Percentiles rank a stretch among this genome's conserved stretches.
These are phyloP conservation scores for Bradypodion ventrale DNA, from an alignment of 2,797 vertebrate genomes.

Conservation along the genomic window DNA sequence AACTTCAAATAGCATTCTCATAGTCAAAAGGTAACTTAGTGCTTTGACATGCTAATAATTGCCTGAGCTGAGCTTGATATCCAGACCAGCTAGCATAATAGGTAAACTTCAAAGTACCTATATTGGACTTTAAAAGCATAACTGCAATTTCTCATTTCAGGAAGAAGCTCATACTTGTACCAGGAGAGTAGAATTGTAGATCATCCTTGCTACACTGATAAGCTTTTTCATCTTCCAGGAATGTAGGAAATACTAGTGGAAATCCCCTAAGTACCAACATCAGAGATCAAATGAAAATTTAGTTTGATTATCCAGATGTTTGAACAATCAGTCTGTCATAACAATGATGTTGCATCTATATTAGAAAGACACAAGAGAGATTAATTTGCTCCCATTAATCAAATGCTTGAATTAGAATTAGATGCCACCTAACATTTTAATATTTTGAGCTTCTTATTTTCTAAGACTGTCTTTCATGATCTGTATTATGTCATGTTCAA, in stretches of 20 bases:
- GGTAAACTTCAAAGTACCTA: slow-evolving; percentile 58
- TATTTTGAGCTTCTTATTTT: not conserved
- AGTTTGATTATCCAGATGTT: slow-evolving; percentile 52
- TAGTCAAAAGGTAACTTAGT: slow-evolving; percentile 52
- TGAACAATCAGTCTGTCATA: slow-evolving; percentile 38
- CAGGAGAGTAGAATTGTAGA: slow-evolving; percentile 23
- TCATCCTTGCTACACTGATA: slow-evolving; percentile 40
- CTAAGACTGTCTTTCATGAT: not conserved
- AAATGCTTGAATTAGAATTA: not conserved
- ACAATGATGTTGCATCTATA: slow-evolving; percentile 48
- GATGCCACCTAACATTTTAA: not conserved
- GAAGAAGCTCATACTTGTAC: slow-evolving; percentile 32
- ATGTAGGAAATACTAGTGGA: not conserved
- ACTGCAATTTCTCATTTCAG: slow-evolving; percentile 47
- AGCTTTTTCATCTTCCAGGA: slow-evolving; percentile 54
- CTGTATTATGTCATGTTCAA: not conserved
- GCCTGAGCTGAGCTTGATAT: slow-evolving; percentile 54
- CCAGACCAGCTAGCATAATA: slow-evolving; percentile 48
- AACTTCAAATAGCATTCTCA: slow-evolving; percentile 70
- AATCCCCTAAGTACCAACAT: slow-evolving; percentile 37
- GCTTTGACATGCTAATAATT: slow-evolving; percentile 68
- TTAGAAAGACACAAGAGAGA: not conserved
- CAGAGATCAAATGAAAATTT: slow-evolving; percentile 58
- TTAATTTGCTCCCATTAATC: not conserved
- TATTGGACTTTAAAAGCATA: slow-evolving; percentile 48